phyloP scores from a whole-genome alignment of 2,113 vertebrate species.

The Macrotus californicus region DNA sequence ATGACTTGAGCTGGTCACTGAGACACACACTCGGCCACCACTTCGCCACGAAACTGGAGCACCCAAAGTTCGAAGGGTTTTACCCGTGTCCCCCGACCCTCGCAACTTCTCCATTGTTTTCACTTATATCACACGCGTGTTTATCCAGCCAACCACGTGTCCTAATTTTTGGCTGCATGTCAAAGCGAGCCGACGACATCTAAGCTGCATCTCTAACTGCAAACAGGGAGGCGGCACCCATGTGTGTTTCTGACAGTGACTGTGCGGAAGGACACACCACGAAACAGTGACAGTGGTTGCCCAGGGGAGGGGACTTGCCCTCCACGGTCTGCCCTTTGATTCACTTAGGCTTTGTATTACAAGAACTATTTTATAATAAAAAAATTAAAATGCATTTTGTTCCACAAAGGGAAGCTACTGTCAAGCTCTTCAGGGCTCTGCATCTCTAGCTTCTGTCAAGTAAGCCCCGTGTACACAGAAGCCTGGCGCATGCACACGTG shows the following conservation, averaged over 20 bases:
- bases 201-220: background rate
- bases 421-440: background rate
- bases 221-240: background rate
- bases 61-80: background rate
- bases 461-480: too few species aligned
- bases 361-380: slow-evolving; percentile 2
- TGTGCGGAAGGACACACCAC: background rate
- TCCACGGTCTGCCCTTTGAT: background rate
- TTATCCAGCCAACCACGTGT: background rate
- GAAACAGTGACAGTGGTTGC: background rate
- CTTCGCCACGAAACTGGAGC: background rate
- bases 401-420: background rate
- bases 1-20: background rate
- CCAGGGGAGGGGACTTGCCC: background rate
- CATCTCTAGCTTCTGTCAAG: background rate
- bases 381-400: slow-evolving; percentile 42
- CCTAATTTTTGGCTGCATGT: background rate
- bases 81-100: background rate
- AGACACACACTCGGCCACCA: background rate
- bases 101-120: too few species aligned
- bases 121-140: background rate
- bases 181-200: background rate
- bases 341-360: background rate
- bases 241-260: background rate
- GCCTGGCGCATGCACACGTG: background rate